Evolutionary conservation across 2,888 invertebrate species (phyloP), one percentile per base, ranked within the genome.

Genomic region (Cinara cedri): DNA sequence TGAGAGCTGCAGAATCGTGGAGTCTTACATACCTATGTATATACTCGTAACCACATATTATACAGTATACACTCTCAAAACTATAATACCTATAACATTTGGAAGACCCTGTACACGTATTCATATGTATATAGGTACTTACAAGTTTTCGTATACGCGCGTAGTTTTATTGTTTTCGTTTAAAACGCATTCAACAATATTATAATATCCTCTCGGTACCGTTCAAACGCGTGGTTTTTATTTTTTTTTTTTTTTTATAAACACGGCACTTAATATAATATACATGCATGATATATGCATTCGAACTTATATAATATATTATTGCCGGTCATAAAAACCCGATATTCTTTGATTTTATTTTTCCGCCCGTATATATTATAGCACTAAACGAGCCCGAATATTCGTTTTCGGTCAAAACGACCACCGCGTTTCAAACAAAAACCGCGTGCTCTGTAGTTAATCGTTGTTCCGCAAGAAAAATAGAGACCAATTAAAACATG

Each of bases 131-230:
- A 46, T 66, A 10, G 24, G 24, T 14, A n/a, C 60, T 24, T 46
- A 46, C 26, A 3, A 51, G 19, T 51, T 63, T 72, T 51, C 16
- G 26, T 72, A 11, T 21, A 16, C 55, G n/a, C 10, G 54, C 10
- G 54, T 19, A 42, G 13, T 72, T 72, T 72, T 72, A 72, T 72
- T 62, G 62, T 72, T 72, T 72, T 72, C 3, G 62, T 49, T 51
- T 63, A 10, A 26, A 63, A 51, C 49, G 14, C 72, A 34, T 26
- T 51, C 14, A 4, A 19, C n/a, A 62, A 60, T 62, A 19, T 3
- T n/a, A 34, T 34, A 34, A 3, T 3, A 34, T 34, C 34, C 34
- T 4, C 34, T 3, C 34, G 62, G 34, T n/a, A 63, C 51, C n/a
- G 51, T 74, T 51, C 49, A 74, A 74, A 72, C 63, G 34, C 19